Evolutionary conservation across 2,113 vertebrate genomes (phyloP), one percentile per base, ranked within the genome.

Genomic region (Isichthys henryi): DNA sequence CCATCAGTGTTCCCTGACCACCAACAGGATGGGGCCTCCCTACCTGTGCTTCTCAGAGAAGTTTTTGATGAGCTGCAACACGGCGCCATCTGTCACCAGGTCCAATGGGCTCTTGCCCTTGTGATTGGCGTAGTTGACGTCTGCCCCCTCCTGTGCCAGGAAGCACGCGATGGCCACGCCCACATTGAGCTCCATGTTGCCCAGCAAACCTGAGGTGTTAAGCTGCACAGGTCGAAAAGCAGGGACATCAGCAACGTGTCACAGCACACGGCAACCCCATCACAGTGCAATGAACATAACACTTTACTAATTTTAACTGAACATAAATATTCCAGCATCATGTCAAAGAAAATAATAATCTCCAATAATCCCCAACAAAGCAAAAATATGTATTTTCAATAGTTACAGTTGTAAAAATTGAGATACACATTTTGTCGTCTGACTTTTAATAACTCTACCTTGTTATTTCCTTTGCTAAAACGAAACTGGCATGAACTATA

Each of bases 41-140:
- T 94, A 99, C 98, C 97, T 96, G 97, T 97, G 97, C 92, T 98
- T 98, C 93, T 99, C 97, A 3, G 97, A 96, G 56, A 98, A 99
- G 95, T 95, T 95, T 93, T 98, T 98, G 93, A 99, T 92, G 1
- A 98, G 95, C 92, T 98, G 97, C 82, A 96, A 86, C 88, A 97
- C 92, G 11, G 93, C 92, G 80, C 96, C 95, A 49, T 99, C 97
- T 0, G 95, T 92, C 45, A 97, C 95, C 89, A 99, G 94, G 93
- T 99, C 97, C 91, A 99, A 91, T 0, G 98, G 98, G 92, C 96
- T 97, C 92, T 97, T 98, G 82, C 98, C 98, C 0, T 98, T 96
- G 91, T 99, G 98, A 94, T 99, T 99, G 94, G 98, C 95, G 1
- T 99, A 99, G 95, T 92, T 96, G 89, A 99, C 95, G 35, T 99